Evolutionary conservation across 1,140 invertebrate species (phyloP).

Genomic region (Drosophila melanogaster): DNA sequence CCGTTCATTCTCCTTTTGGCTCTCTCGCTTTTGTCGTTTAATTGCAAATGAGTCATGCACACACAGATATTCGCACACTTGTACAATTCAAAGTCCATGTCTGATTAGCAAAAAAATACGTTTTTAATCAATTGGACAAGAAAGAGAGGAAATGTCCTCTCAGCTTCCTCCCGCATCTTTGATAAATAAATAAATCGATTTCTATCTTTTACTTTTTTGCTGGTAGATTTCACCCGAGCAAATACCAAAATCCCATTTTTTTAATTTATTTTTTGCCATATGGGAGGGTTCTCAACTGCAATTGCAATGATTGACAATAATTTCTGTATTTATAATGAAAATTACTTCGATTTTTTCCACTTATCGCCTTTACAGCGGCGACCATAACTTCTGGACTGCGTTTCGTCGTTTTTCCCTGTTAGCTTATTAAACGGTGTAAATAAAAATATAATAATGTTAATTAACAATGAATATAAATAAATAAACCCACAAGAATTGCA

Average conservation of each 20-base stretch:
- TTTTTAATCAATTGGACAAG: constrained; percentile 66
- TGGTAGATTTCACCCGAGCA: not conserved
- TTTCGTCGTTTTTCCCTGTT: too few relatives aligned
- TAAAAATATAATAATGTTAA: too few relatives aligned
- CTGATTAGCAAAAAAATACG: constrained; percentile 47
- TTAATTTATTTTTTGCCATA: not conserved
- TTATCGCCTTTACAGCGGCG: constrained; percentile 1
- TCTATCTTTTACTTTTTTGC: not conserved
- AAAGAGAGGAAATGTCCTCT: constrained; percentile 26
- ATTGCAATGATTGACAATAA: constrained; percentile 82
- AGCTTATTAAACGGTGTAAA: too few relatives aligned
- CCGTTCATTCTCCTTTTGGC: constrained; percentile 1
- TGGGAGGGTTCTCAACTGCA: constrained; percentile 43
- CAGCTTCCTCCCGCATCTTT: constrained; percentile 1
- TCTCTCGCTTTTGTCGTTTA: constrained; percentile 64
- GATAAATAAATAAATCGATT: constrained; percentile 64
- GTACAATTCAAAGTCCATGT: constrained; percentile 68
- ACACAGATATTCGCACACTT: constrained; percentile 29
- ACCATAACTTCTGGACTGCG: too few relatives aligned
- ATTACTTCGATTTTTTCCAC: constrained; percentile 66
- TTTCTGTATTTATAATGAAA: constrained; percentile 69
- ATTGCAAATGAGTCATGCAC: constrained; percentile 80
- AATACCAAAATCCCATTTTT: not conserved
- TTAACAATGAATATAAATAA: too few relatives aligned
- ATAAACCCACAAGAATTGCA: too few relatives aligned